Conservation (phyloP, 1,140 invertebrate genomes). For the Cardiocondyla obscurior region DNA sequence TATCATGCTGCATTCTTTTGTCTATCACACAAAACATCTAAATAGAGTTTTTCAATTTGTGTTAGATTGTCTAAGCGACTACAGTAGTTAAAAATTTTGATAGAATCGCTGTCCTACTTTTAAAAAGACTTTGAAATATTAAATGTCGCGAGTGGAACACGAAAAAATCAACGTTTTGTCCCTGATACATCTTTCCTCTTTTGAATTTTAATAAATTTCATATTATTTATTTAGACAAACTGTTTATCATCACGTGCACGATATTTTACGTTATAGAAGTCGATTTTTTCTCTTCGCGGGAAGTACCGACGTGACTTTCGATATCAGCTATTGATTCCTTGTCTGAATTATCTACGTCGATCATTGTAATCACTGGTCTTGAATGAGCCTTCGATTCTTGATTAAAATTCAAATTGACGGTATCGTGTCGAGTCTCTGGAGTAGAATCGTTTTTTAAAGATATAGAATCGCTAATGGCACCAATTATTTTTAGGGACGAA, state of each 20-base stretch:
- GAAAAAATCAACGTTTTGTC: constrained; percentile 12
- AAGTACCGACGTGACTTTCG: neutral
- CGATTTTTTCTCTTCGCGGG: constrained; percentile 16
- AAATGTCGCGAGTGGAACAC: neutral
- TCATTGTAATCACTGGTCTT: constrained; percentile 62
- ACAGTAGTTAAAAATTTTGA: constrained; percentile 4
- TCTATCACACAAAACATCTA: constrained; percentile 47
- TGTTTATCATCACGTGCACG: constrained; percentile 8
- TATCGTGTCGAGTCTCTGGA: neutral
- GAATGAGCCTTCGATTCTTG: constrained; percentile 59
- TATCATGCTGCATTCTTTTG: neutral
- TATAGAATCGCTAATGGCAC: neutral
- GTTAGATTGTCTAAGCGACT: constrained; percentile 36
- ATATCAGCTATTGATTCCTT: neutral
- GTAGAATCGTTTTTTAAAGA: constrained; percentile 16
- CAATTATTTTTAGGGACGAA: constrained; percentile 57
- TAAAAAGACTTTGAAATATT: constrained; percentile 6
- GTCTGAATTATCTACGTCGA: constrained; percentile 25
- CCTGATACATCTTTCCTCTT: neutral
- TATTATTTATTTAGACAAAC: constrained; percentile 15
- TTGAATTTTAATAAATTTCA: neutral
- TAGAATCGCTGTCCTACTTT: neutral
- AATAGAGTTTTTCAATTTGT: constrained; percentile 35
- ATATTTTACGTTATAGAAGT: constrained; percentile 38
- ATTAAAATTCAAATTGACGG: neutral